These are phyloP conservation scores for Agrotis segetum DNA, from an alignment of 2,888 invertebrate genomes.

Conservation along the genomic window DNA sequence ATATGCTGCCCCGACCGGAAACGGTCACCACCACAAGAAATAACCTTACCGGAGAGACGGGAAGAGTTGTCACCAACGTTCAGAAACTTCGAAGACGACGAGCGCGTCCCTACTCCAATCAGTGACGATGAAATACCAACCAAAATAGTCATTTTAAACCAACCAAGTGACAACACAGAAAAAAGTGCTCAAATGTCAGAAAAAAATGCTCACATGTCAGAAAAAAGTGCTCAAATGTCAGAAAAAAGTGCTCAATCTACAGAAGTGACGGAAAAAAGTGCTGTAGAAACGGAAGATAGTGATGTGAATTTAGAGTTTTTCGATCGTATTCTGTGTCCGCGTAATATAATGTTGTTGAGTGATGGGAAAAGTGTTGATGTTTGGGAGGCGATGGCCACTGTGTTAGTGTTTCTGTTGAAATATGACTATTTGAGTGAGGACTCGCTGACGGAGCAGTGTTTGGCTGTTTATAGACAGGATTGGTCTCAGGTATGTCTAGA, in stretches of 20 bases:
- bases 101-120: conserved; percentile 73
- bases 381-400: conserved; percentile 83
- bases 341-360: conserved; percentile 82
- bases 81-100: conserved; percentile 76
- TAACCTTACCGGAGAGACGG: conserved; percentile 69
- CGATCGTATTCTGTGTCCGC: conserved; percentile 81
- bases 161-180: conserved; percentile 1
- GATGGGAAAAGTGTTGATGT: conserved; percentile 69
- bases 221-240: neutral
- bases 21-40: conserved; percentile 67
- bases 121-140: conserved; percentile 74
- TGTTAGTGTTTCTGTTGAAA: conserved; percentile 88
- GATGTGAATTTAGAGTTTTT: conserved; percentile 75
- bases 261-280: conserved; percentile 33
- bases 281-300: conserved; percentile 39
- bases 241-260: conserved; percentile 6
- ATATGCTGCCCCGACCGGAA: conserved; percentile 81
- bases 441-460: conserved; percentile 92
- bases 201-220: neutral
- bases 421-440: conserved; percentile 91
- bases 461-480: conserved; percentile 92
- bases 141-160: conserved; percentile 37
- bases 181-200: neutral
- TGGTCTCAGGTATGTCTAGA: conserved; percentile 90
- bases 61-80: conserved; percentile 75